Conservation (phyloP, 2,888 invertebrate species). For the Adelognathus sp. region DNA sequence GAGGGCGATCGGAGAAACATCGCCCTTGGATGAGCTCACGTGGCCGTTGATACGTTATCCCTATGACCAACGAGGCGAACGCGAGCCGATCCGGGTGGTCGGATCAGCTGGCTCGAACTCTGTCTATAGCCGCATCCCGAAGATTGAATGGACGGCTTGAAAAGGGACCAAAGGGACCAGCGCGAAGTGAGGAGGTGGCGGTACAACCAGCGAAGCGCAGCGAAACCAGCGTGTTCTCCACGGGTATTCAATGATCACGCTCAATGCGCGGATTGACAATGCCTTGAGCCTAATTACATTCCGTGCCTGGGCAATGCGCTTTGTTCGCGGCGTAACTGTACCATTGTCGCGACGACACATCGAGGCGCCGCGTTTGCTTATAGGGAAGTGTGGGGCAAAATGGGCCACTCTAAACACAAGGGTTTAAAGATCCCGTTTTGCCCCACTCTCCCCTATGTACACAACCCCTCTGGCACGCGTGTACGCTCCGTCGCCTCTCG, state of each 20-base stretch:
- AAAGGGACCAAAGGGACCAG: slow-evolving; percentile 47
- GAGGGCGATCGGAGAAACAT: neutral
- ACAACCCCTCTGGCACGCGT: slow-evolving; percentile 51
- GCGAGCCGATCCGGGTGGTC: neutral
- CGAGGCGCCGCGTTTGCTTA: slow-evolving; percentile 53
- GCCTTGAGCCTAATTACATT: slow-evolving; percentile 74
- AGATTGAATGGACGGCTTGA: slow-evolving; percentile 37
- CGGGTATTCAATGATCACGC: slow-evolving; percentile 71
- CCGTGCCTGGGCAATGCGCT: slow-evolving; percentile 63
- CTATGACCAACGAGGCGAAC: neutral
- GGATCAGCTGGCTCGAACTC: slow-evolving; percentile 35
- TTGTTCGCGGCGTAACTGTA: slow-evolving; percentile 23
- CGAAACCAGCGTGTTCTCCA: slow-evolving; percentile 67
- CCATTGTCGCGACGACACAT: neutral
- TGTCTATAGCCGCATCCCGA: neutral
- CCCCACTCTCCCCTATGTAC: too few species aligned
- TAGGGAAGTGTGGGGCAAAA: neutral
- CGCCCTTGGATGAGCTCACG: neutral
- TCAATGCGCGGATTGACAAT: slow-evolving; percentile 69
- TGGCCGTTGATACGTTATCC: neutral
- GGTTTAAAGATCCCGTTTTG: too few species aligned
- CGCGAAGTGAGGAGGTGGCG: slow-evolving; percentile 45
- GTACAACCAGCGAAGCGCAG: slow-evolving; percentile 49
- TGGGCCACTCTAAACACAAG: too few species aligned
- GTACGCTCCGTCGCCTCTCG: slow-evolving; percentile 40